Percentiles rank a stretch among this genome's conserved stretches.
phyloP scores from a whole-genome alignment of 2,797 vertebrate genomes.

The Chiroxiphia lanceolata region DNA sequence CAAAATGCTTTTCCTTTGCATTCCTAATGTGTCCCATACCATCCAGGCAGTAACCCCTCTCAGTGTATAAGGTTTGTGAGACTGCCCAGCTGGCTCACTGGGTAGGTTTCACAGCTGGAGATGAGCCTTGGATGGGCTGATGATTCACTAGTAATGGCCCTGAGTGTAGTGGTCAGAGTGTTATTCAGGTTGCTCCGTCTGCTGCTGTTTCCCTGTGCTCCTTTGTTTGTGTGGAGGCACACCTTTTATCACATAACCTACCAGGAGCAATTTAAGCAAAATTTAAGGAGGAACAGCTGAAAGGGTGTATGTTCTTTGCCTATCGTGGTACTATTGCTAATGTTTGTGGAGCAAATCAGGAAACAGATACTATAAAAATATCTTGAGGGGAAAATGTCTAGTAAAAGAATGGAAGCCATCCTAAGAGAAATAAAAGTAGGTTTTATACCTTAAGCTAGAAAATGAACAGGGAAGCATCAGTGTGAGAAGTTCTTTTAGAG shows the following conservation, averaged over 20 bases:
- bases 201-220: neutral
- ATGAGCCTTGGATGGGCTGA: neutral
- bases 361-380: neutral
- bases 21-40: neutral
- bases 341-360: neutral
- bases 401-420: neutral
- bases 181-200: neutral
- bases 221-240: neutral
- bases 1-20: neutral
- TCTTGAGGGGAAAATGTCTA: neutral
- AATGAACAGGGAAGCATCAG: neutral
- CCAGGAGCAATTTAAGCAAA: neutral
- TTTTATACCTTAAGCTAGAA: neutral
- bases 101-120: neutral
- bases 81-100: neutral
- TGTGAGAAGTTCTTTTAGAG: neutral
- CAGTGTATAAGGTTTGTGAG: neutral
- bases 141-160: neutral
- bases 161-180: neutral
- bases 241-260: neutral
- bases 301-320: neutral
- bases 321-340: neutral
- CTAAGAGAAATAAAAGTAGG: neutral
- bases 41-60: neutral
- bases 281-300: neutral